Evolutionary conservation across 1,140 invertebrate genomes (phyloP), one percentile per base, ranked within the genome.

Genomic region (Eupeodes corollae): DNA sequence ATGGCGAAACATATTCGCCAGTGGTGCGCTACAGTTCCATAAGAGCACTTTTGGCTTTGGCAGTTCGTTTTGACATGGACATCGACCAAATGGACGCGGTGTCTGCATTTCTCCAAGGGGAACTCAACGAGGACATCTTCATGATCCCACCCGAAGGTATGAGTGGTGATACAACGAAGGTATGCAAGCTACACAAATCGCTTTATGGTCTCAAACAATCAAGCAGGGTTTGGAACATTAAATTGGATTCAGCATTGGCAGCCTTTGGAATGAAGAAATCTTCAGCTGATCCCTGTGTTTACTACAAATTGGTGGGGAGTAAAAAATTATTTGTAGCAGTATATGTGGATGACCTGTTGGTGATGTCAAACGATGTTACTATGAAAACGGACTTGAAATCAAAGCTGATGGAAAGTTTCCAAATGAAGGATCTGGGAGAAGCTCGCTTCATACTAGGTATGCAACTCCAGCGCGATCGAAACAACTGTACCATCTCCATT

Each of bases 141-240:
- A 26, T 26, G 21, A 26, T 26, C 8, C 21, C 21, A 26, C 21
- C 21, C 21, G 21, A 26, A 26, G 21, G 21, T 26, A 26, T 26
- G 21, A 26, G 21, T 5, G 21, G 3, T 26, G 21, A 26, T 26
- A 26, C 21, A 26, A 26, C 21, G 3, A 26, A 26, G 21, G 21
- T 26, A 26, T 26, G 21, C 21, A 26, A 26, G 8, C 8, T 26
- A 10, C 21, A 26, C 3, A 26, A 26, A 26, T 26, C 50, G 12
- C 55, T 73, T 6, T 73, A 73, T 49, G 65, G 63, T 0, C 48
- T 73, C 6, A 70, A 72, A 53, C 68, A 74, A 52, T 57, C 70
- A 21, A 55, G 64, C 14, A 49, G 57, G 15, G 58, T 52, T 8
- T 74, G 69, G 67, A 61, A 70, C 50, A 53, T 61, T 31, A 46